Conservation (phyloP, 2,797 vertebrate genomes). For the Scolopax bukidnonensis region DNA sequence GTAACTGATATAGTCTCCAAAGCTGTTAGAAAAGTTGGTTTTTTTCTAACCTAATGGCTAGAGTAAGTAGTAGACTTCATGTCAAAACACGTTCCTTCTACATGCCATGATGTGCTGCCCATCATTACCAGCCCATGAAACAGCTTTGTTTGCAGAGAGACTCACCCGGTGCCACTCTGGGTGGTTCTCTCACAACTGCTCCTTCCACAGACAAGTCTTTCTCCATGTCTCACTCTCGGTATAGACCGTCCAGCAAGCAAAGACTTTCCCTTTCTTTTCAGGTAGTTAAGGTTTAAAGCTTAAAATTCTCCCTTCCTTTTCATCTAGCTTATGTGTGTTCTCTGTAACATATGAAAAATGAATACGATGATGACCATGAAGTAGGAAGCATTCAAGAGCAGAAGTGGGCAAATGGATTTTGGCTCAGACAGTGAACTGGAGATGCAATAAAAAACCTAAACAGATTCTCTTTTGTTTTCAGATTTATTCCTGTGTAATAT, state of each 20-base stretch:
- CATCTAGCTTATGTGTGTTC: neutral
- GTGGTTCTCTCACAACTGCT: neutral
- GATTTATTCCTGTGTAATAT: neutral
- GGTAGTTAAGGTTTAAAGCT: neutral
- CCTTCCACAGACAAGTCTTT: neutral
- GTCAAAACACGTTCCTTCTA: neutral
- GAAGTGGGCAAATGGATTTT: neutral
- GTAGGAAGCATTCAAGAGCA: neutral
- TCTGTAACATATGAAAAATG: neutral
- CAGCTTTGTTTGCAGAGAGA: neutral
- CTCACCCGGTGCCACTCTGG: neutral
- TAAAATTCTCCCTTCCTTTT: neutral
- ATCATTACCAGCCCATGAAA: neutral
- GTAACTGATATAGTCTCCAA: neutral
- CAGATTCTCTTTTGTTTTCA: neutral
- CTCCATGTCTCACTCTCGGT: accelerated
- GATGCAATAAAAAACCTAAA: neutral
- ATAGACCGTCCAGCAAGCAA: neutral
- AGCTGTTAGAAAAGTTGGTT: neutral
- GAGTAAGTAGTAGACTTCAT: neutral
- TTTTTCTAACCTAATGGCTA: neutral
- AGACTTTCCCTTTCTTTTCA: neutral
- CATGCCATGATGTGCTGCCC: accelerated
- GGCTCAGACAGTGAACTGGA: neutral
- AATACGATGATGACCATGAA: neutral